A percentile compares a stretch with the other conserved stretches of the same genome.
These are phyloP conservation scores for Tachina lurida DNA, from an alignment of 2,888 invertebrate species.

Conservation along the genomic window DNA sequence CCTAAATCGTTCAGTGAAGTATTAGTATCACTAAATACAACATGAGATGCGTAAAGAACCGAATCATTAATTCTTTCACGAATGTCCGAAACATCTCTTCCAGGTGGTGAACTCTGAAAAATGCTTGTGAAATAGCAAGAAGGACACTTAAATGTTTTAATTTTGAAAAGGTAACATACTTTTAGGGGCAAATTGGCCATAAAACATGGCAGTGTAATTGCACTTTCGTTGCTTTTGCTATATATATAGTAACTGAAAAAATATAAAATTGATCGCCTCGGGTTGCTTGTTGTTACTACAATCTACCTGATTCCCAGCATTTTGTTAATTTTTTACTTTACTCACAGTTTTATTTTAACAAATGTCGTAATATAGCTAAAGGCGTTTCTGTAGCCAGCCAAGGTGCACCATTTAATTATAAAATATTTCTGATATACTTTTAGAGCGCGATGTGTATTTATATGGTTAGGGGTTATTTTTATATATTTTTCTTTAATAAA, in stretches of 20 bases:
- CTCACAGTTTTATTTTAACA: not conserved
- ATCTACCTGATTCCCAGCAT: not conserved
- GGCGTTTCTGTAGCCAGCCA: slow-evolving; percentile 16
- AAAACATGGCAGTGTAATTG: not conserved
- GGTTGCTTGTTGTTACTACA: not conserved
- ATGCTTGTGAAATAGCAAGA: too few relatives aligned
- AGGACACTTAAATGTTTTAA: too few relatives aligned
- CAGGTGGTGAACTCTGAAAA: too few relatives aligned
- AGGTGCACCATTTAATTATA: slow-evolving; percentile 32
- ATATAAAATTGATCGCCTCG: slow-evolving; percentile 35
- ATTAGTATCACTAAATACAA: too few relatives aligned
- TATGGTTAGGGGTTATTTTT: not conserved
- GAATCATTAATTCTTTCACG: too few relatives aligned
- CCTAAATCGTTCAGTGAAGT: too few relatives aligned
- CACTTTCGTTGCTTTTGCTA: slow-evolving; percentile 27
- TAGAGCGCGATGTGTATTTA: not conserved
- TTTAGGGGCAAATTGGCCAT: slow-evolving; percentile 16
- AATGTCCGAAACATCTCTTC: too few relatives aligned
- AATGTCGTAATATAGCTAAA: slow-evolving; percentile 18
- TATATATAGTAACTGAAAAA: not conserved
- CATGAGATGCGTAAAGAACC: too few relatives aligned
- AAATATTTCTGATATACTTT: slow-evolving; percentile 42
- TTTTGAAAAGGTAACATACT: slow-evolving; percentile 20
- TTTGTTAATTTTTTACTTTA: not conserved
- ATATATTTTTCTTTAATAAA: not conserved